Base-by-base conservation (phyloP, 2,797 vertebrate genomes). In the Centropyge bicolor region DNA sequence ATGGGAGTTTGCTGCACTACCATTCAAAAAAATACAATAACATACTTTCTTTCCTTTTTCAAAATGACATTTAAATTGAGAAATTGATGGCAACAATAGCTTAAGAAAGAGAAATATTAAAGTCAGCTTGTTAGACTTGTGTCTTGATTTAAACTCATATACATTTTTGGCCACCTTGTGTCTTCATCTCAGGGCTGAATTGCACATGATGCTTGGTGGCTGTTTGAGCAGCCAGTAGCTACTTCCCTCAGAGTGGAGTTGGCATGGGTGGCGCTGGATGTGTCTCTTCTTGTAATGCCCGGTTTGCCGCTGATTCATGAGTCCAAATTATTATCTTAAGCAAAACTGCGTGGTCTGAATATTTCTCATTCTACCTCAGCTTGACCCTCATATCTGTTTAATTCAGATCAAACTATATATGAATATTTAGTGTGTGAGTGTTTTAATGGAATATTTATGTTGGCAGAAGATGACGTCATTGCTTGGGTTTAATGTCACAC, bases 371-470 rank as follows among this genome's bases (percentile, higher is more conserved):
- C 56, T 38, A 1, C 45, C 8, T 63, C 55, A 41, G 17, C 16
- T 5, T 13, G 17, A 20, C 2, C 19, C 2, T 5, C 52, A n/a
- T 19, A 5, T 62, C 17, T 27, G 5, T 36, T 71, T 48, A 35
- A 24, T 49, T 46, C 19, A 14, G 17, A 62, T 49, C 9, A 45
- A 60, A 59, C 49, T 5, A 63, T 11, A 13, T 55, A 60, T 81
- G 54, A 62, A 66, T 78, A 71, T 77, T 55, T 66, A 48, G 56
- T n/a, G n/a, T n/a, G n/a, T n/a, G 35, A 13, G 41, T 45, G 61
- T 66, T 35, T 40, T 19, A 57, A 70, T 77, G 64, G 22, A 62
- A 9, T 67, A 76, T 73, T 65, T 45, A 73, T 67, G 45, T n/a
- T 55, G 64, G 69, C 55, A 70, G 74, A 41, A 8, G 20, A 76